These are phyloP conservation scores for Falco berigora DNA, from an alignment of 2,797 vertebrate genomes.

Conservation along the genomic window DNA sequence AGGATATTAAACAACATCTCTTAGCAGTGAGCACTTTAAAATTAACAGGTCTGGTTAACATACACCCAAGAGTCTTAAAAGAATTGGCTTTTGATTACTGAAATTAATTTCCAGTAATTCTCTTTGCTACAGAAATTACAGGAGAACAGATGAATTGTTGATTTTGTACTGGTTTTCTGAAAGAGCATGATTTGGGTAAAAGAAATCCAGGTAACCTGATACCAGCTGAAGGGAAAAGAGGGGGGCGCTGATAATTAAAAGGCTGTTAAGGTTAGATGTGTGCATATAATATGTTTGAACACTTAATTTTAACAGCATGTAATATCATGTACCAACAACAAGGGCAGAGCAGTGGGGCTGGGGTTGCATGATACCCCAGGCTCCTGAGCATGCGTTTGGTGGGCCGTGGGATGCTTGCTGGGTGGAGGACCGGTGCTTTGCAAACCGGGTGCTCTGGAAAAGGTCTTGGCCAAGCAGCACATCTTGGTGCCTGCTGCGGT, in stretches of 20 bases:
- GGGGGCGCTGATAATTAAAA: neutral
- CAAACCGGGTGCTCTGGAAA: neutral
- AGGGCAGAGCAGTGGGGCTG: neutral
- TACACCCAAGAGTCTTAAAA: neutral
- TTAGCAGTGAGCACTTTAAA: conserved; percentile 10
- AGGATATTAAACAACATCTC: conserved; percentile 57
- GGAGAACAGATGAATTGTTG: neutral
- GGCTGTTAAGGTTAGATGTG: neutral
- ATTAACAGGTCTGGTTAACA: neutral
- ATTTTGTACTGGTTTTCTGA: neutral
- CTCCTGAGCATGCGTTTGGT: neutral
- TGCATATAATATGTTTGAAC: neutral
- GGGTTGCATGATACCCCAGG: fast-evolving
- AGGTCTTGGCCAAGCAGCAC: neutral
- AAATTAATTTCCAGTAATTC: conserved; percentile 22
- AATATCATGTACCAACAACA: fast-evolving
- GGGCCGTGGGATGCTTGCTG: neutral
- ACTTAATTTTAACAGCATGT: neutral
- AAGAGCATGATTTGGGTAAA: neutral
- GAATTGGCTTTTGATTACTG: neutral
- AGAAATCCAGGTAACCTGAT: neutral
- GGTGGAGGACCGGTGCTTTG: neutral
- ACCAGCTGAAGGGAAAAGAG: neutral
- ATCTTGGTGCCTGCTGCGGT: fast-evolving
- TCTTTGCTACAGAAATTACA: neutral